Conservation (phyloP, 2,797 vertebrate genomes). For the Sus cebifrons region DNA sequence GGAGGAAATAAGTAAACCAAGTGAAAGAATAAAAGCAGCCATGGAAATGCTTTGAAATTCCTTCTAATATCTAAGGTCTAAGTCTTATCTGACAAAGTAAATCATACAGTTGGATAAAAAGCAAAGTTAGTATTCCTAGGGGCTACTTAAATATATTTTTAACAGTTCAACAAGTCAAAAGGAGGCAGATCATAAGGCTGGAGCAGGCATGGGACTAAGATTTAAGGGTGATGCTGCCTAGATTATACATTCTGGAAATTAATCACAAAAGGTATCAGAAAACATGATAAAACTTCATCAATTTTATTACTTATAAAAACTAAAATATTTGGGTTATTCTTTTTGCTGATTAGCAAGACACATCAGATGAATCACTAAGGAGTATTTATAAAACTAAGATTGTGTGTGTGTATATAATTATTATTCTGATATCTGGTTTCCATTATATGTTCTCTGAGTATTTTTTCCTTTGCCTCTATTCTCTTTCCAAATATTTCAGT, state of each 20-base stretch:
- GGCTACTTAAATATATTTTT: background rate
- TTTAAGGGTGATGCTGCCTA: background rate
- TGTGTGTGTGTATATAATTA: background rate
- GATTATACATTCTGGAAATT: background rate
- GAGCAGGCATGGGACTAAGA: background rate
- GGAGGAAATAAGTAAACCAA: background rate
- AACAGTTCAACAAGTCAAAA: background rate
- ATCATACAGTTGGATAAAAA: background rate
- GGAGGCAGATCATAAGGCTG: background rate
- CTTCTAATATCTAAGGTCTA: background rate
- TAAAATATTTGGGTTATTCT: conserved; percentile 8
- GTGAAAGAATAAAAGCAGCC: background rate
- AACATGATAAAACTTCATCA: conserved; percentile 43
- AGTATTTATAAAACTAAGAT: conserved; percentile 10
- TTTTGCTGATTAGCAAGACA: conserved; percentile 18
- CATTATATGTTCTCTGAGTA: background rate
- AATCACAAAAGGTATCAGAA: conserved; percentile 14
- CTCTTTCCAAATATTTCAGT: background rate
- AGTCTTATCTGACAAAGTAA: background rate
- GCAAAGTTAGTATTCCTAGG: background rate
- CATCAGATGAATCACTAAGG: background rate
- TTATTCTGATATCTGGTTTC: background rate
- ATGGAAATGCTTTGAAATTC: too few species aligned
- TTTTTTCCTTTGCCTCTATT: background rate
- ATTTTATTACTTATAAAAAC: conserved; percentile 34